Conservation (phyloP, 1,140 invertebrate species). For the Ooceraea biroi region DNA sequence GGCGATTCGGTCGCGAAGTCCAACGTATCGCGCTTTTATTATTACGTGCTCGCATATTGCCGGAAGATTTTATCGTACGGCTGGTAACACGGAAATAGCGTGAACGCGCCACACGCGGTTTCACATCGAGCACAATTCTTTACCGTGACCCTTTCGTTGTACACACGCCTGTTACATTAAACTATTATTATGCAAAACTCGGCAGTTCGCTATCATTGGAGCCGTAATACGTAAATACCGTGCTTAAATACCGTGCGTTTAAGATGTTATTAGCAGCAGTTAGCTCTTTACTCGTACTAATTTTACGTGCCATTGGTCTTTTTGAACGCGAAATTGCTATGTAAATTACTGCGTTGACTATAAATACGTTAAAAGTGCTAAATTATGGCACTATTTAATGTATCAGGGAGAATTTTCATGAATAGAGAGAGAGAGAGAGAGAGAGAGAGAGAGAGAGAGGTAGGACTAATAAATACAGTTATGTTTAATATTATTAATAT, state of each 20-base stretch:
- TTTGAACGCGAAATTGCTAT: background rate
- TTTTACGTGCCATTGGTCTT: background rate
- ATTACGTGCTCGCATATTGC: background rate
- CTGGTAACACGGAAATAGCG: background rate
- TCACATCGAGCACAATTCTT: background rate
- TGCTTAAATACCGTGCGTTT: background rate
- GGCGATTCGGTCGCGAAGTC: too few relatives aligned
- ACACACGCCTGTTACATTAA: background rate
- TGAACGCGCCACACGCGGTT: background rate
- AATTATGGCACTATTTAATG: too few relatives aligned
- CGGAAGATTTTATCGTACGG: conserved; percentile 4
- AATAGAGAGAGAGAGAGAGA: too few relatives aligned
- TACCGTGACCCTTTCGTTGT: background rate
- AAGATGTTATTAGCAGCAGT: background rate
- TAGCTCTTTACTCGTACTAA: background rate
- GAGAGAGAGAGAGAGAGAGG: too few relatives aligned
- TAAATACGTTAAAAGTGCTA: too few relatives aligned
- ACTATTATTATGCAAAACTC: conserved; percentile 3
- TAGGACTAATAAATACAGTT: too few relatives aligned
- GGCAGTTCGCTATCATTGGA: conserved; percentile 5
- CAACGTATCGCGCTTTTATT: background rate
- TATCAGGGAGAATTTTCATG: too few relatives aligned
- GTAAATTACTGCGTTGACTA: too few relatives aligned
- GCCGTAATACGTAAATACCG: background rate
- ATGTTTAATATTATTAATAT: too few relatives aligned